Evolutionary conservation across 2,888 invertebrate genomes (phyloP), one percentile per base, ranked within the genome.

Genomic region (Elgonia sp.): DNA sequence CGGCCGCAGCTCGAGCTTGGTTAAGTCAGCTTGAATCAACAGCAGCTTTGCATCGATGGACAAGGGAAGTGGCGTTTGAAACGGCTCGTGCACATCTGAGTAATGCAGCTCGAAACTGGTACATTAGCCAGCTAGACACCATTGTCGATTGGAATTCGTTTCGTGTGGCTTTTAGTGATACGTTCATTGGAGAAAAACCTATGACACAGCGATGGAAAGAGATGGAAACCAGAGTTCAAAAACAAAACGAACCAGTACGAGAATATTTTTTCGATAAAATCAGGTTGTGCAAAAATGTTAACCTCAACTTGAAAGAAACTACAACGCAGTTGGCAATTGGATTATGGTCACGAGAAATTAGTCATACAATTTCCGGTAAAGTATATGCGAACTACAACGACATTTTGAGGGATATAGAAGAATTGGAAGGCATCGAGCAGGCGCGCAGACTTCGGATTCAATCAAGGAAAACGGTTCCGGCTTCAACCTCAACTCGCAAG

Each of bases 171-270:
- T 82, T 82, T n/a, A 73, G 57, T 39, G 62, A 29, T 9, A 70
- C 83, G 2, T 83, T 83, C 37, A 57, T 83, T n/a, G 37, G 67
- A 8, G n/a, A 57, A 21, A 67, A 67, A 39, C 46, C 65, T 16
- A 46, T 84, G 20, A 46, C 86, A 4, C 75, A 88, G 29, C 55
- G 70, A 4, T 89, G 83, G 88, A 80, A 89, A 29, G 79, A 82
- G 6, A 88, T 89, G 88, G 50, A 62, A 8, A 55, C 18, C 4
- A 37, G 88, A 21, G 5, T 14, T 1, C 88, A 89, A 62, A n/a
- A n/a, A 0, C 53, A 12, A 1, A 60, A 57, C 0, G 89, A 89
- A 65, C 10, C 50, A n/a, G 76, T 69, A 10, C 14, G 62, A 0
- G 79, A 81, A 29, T 86, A 89, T 50, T 76, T 86, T 14, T 57